phyloP scores from a whole-genome alignment of 2,113 vertebrate species.

The Raja brachyura region DNA sequence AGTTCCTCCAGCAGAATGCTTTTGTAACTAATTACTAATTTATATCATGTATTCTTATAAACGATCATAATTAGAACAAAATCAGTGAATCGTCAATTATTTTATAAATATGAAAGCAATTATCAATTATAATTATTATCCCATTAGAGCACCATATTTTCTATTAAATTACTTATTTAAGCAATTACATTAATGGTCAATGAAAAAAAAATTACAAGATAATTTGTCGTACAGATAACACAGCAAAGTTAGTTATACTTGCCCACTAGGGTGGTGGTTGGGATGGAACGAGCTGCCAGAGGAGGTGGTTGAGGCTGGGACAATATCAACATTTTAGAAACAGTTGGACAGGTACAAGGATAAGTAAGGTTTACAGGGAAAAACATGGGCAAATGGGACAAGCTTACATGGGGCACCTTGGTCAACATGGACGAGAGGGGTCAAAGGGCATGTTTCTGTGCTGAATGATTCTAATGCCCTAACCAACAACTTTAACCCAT shows the following conservation, averaged over 20 bases:
- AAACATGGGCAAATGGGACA: no score
- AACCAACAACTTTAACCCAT: neutral
- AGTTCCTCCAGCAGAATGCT: neutral
- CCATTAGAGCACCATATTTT: neutral
- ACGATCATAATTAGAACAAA: neutral
- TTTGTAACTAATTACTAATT: neutral
- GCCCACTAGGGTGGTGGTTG: no score
- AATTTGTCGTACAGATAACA: neutral
- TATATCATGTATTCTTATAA: neutral
- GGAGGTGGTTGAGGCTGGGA: no score
- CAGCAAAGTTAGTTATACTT: neutral
- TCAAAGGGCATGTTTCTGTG: no score
- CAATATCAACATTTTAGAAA: no score
- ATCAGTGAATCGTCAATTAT: neutral
- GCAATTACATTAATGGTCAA: neutral
- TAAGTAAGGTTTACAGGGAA: no score
- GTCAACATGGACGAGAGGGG: no score
- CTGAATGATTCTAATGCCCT: no score
- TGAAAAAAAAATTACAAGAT: neutral
- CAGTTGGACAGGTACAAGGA: no score
- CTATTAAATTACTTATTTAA: neutral
- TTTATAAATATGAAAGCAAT: neutral
- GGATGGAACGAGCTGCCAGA: no score
- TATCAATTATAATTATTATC: neutral
- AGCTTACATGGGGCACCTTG: no score